Conservation (phyloP, 2,797 vertebrate genomes). For the Falco cherrug region DNA sequence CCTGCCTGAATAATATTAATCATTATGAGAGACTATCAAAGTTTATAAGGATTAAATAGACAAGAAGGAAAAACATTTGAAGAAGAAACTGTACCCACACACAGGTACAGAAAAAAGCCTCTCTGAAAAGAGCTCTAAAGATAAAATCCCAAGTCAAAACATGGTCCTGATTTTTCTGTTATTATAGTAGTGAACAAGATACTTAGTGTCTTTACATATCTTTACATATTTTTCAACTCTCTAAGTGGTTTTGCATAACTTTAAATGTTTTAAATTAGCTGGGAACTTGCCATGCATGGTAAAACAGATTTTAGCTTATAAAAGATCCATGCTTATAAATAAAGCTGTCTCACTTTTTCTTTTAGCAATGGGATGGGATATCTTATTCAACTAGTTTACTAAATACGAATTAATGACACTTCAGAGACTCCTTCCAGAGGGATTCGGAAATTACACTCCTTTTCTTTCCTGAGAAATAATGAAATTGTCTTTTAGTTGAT, state of each 20-base stretch:
- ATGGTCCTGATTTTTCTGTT: constrained; percentile 46
- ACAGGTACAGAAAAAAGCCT: background rate
- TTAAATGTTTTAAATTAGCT: constrained; percentile 62
- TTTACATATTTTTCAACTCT: constrained; percentile 65
- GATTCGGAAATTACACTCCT: constrained; percentile 24
- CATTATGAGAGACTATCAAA: constrained; percentile 5
- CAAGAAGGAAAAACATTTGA: constrained; percentile 13
- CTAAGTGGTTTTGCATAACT: constrained; percentile 67
- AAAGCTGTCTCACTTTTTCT: background rate
- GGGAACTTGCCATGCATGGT: constrained; percentile 48
- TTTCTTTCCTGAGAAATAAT: constrained; percentile 40
- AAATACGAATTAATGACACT: constrained; percentile 24
- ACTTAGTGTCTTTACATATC: constrained; percentile 66
- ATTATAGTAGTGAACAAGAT: constrained; percentile 56
- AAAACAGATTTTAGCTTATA: constrained; percentile 49
- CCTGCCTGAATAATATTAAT: constrained; percentile 39
- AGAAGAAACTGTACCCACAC: background rate
- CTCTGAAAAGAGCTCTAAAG: constrained; percentile 12
- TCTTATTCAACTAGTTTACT: constrained; percentile 42
- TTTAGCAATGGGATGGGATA: background rate
- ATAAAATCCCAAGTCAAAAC: constrained; percentile 59
- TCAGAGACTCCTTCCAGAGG: constrained; percentile 10
- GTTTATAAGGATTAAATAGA: constrained; percentile 38
- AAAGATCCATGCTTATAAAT: constrained; percentile 57
- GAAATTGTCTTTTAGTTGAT: constrained; percentile 41